A percentile compares a stretch with the other conserved stretches of the same genome.
These are phyloP conservation scores for Microvelia longipes DNA, from an alignment of 1,140 invertebrate genomes.

Conservation along the genomic window DNA sequence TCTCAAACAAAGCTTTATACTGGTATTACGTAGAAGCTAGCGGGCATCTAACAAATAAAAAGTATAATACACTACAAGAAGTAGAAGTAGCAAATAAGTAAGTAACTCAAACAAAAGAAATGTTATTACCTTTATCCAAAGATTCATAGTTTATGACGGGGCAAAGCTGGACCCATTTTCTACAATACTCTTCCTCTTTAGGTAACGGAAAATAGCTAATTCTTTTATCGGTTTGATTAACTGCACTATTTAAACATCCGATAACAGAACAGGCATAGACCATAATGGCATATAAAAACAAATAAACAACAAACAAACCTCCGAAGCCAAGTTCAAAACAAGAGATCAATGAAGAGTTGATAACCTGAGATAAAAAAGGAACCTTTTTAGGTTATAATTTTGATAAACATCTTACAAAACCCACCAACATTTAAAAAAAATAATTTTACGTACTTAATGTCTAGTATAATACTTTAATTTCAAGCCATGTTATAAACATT, in stretches of 20 bases:
- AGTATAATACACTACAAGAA: too few species aligned
- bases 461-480: too few species aligned
- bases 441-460: too few species aligned
- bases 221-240: background rate
- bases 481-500: too few species aligned
- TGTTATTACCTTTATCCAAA: slow-evolving; percentile 2
- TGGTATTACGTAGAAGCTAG: background rate
- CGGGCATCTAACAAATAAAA: background rate
- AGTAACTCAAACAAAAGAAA: too few species aligned
- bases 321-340: too few species aligned
- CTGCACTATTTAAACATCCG: background rate
- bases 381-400: too few species aligned
- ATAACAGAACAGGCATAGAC: background rate
- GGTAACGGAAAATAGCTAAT: background rate
- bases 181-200: slow-evolving; percentile 2
- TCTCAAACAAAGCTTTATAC: background rate
- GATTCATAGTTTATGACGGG: background rate
- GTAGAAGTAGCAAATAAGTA: too few species aligned
- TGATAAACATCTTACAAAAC: too few species aligned
- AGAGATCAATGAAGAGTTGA: background rate
- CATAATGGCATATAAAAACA: background rate
- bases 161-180: slow-evolving; percentile 1
- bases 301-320: background rate
- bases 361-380: background rate
- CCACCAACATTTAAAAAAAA: too few species aligned